Conservation (phyloP, 2,797 vertebrate genomes). For the Oreochromis mossambicus region DNA sequence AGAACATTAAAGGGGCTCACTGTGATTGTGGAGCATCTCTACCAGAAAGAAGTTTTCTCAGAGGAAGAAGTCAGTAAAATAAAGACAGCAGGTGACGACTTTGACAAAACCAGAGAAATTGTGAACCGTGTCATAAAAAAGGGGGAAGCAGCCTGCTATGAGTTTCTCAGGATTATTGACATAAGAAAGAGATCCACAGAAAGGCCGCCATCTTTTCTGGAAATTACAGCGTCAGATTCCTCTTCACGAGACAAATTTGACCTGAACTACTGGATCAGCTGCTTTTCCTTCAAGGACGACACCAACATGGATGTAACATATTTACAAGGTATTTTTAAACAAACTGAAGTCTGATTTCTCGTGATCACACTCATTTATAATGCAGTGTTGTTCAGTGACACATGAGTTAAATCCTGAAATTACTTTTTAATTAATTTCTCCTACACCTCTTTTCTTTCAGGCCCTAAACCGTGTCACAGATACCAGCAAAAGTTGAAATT, state of each 20-base stretch:
- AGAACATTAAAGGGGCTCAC: background rate
- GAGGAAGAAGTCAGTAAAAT: background rate
- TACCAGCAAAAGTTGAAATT: too few species aligned
- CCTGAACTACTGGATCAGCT: slow-evolving; percentile 17
- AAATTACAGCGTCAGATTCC: background rate
- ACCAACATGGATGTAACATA: background rate
- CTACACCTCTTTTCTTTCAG: too few species aligned
- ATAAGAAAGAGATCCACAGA: background rate
- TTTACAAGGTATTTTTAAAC: too few species aligned
- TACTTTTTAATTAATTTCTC: too few species aligned
- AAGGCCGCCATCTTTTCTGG: background rate
- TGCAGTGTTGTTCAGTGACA: too few species aligned
- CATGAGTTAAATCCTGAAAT: too few species aligned
- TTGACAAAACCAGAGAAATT: background rate
- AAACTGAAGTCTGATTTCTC: too few species aligned
- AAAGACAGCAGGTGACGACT: background rate
- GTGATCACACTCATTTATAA: too few species aligned
- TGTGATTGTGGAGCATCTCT: background rate
- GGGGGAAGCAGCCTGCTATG: slow-evolving; percentile 15
- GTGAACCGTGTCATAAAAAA: background rate
- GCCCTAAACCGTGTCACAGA: too few species aligned
- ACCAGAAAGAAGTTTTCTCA: background rate
- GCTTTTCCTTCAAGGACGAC: slow-evolving; percentile 15
- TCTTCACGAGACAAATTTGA: background rate
- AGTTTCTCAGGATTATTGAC: slow-evolving; percentile 30